Evolutionary conservation across 2,888 invertebrate species (phyloP), one percentile per base, ranked within the genome.

Genomic region (Myopa testacea): DNA sequence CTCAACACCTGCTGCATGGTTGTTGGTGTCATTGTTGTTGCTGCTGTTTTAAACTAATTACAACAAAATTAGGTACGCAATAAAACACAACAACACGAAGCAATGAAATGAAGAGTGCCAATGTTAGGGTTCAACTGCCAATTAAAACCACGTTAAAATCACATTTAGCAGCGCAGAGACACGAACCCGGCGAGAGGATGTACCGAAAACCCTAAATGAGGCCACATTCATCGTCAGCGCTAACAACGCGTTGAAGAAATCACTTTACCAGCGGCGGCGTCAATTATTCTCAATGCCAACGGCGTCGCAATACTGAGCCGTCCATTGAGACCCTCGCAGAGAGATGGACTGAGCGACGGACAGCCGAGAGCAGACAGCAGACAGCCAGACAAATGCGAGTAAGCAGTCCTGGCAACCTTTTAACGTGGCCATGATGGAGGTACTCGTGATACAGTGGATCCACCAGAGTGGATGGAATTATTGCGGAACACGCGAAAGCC

Each of bases 191-290:
- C 77, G 82, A 82, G 81, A 82, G 55, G n/a, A 83, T 55, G 55
- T 10, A 4, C 82, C 83, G 81, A 84, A 84, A 82, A 84, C 82
- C 81, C 83, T 85, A 87, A 87, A 86, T 85, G 85, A 84, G 82
- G 81, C 81, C 82, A 83, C 85, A 86, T 87, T 83, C 86, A 86
- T 86, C 84, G 86, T 84, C 80, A 82, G 84, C 84, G 85, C 83
- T 87, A 87, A 87, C 87, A 85, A 86, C 86, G 86, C 87, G 86
- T 87, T 86, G 86, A 85, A 85, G 86, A 87, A 87, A 87, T 87
- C 87, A 86, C 87, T 86, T 87, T 87, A 86, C 86, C 85, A 86
- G 85, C 86, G 87, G 85, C 87, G 86, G 82, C 86, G 77, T 79
- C 80, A 81, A 55, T 73, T 55, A 76, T 72, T 75, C 79, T 52